These are phyloP conservation scores for Paradoxurus hermaphroditus DNA, from an alignment of 2,113 vertebrate species.

Conservation along the genomic window DNA sequence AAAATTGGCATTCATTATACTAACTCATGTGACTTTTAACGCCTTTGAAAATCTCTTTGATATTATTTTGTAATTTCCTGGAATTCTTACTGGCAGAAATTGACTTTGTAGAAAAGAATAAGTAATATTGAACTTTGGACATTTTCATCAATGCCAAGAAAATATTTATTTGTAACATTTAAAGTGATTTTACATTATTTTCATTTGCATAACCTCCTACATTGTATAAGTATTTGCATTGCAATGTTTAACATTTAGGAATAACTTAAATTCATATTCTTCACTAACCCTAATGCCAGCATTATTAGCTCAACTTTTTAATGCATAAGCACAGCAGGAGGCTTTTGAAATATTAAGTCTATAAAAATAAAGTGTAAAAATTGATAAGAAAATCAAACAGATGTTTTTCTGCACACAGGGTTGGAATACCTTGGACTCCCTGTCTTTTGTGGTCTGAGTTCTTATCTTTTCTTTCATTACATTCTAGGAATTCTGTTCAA, in stretches of 20 bases:
- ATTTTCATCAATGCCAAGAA: background rate
- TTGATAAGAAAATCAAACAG: background rate
- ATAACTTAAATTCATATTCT: conserved; percentile 26
- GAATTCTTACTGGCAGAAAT: background rate
- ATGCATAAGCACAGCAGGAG: background rate
- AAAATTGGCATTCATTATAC: background rate
- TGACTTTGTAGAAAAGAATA: background rate
- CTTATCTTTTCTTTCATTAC: background rate
- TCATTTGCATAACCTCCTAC: background rate
- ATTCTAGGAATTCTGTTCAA: background rate
- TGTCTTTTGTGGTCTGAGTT: background rate
- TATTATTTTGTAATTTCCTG: background rate
- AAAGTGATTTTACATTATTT: background rate
- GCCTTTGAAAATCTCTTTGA: background rate
- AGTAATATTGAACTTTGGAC: background rate
- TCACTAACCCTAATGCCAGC: background rate
- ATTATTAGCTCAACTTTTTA: background rate
- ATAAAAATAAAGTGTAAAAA: background rate
- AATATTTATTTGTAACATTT: background rate
- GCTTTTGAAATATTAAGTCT: background rate
- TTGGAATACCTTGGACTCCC: background rate
- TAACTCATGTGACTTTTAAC: background rate
- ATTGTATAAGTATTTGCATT: background rate
- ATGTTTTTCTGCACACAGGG: background rate
- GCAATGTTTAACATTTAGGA: background rate